Base-by-base conservation (phyloP, 2,113 vertebrate species). In the Campylorhamphus procurvoides region DNA sequence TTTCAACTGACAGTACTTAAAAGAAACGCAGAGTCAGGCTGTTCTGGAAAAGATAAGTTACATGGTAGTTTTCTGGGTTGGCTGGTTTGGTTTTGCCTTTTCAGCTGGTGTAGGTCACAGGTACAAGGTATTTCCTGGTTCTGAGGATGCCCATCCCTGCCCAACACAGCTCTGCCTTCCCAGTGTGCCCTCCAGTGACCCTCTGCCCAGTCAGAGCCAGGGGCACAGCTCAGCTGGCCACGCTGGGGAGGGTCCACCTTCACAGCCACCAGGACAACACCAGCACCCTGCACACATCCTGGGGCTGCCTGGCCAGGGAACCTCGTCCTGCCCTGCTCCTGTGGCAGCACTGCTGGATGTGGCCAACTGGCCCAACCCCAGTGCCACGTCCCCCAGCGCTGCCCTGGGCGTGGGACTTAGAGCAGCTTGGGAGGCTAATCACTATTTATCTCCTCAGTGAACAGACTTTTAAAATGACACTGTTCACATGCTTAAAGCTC, bases 401-500 rank as follows among this genome's bases (percentile, higher is more conserved):
- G 53, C 39, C 6, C 49, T 9, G 79, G 67, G 9, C 6, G 64
- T 1, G 12, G 50, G 60, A 93, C 63, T 59, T 33, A 46, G 64
- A 87, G 84, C 89, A 91, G 94, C 87, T 89, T 87, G 86, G 18
- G 84, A 81, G 66, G 91, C 84, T 96, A 89, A 96, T 92, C 86
- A 89, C 77, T 84, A 60, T 89, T 97, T 94, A 96, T 94, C 91
- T 94, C 64, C 87, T 60, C 60, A 81, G 84, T 87, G 93, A 96
- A 91, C 94, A 90, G 91, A 87, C 94, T 94, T 91, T 92, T 52
- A 82, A 94, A 96, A 94, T 82, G 93, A 92, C 93, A 95, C 96
- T 60, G 81, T 76, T 94, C 58, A 2, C 95, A 91, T 84, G 89
- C 91, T 89, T 89, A 94, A 93, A 94, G 94, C 95, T 92, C 95